Conservation (phyloP, 1,140 invertebrate genomes). For the Nasonia giraulti region DNA sequence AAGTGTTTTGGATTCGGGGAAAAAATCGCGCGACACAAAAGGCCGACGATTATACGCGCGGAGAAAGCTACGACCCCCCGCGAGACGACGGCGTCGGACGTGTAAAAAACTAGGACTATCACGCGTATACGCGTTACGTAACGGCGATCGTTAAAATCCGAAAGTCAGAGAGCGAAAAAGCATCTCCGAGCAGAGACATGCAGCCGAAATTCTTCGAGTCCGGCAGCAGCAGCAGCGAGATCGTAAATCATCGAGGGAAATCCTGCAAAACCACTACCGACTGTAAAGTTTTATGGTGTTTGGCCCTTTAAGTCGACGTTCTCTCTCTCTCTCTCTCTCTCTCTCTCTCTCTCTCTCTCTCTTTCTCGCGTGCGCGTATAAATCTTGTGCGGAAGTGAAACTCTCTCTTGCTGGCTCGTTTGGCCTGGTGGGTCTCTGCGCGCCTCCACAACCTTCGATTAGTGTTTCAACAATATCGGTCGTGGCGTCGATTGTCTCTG, state of each 20-base stretch:
- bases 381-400: conserved; percentile 63
- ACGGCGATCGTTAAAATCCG: neutral
- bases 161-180: neutral
- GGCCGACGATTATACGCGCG: neutral
- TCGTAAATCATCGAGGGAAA: conserved; percentile 62
- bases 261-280: conserved; percentile 62
- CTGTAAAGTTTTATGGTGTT: conserved; percentile 65
- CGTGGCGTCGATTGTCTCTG: conserved; percentile 54
- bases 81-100: too few relatives aligned
- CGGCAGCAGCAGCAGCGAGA: conserved; percentile 47
- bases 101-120: neutral
- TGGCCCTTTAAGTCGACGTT: conserved; percentile 48
- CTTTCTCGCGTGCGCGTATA: conserved; percentile 53
- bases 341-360: conserved; percentile 30
- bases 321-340: conserved; percentile 4
- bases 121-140: conserved; percentile 8
- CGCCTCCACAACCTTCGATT: conserved; percentile 54
- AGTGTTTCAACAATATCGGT: conserved; percentile 62
- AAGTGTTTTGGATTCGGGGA: neutral
- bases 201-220: neutral
- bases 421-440: neutral
- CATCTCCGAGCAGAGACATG: too few relatives aligned
- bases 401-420: conserved; percentile 47
- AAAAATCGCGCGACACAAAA: neutral
- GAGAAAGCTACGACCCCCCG: conserved; percentile 15